Conservation (phyloP, 2,113 vertebrate species). For the Miniopterus natalensis region DNA sequence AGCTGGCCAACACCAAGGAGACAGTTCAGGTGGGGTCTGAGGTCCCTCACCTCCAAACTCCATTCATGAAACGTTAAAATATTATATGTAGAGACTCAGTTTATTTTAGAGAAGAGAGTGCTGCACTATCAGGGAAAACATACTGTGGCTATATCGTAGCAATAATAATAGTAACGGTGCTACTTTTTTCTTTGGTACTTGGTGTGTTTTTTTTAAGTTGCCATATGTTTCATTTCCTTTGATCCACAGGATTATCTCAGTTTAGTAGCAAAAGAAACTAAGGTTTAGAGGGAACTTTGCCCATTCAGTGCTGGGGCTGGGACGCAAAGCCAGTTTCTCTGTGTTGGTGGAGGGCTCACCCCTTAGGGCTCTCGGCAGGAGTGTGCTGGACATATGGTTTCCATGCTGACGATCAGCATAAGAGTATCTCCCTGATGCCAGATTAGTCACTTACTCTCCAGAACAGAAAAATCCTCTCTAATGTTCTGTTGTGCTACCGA, state of each 20-base stretch:
- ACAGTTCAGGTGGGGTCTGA: neutral
- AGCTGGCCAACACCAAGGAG: neutral
- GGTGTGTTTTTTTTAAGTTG: slow-evolving; percentile 1
- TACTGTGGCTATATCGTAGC: neutral
- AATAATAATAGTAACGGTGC: neutral
- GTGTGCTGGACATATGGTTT: neutral
- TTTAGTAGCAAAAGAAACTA: neutral
- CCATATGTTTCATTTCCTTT: neutral
- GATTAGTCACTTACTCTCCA: neutral
- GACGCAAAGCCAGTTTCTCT: neutral
- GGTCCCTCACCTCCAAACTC: neutral
- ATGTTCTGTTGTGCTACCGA: neutral
- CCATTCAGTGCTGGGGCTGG: neutral
- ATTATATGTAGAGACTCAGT: neutral
- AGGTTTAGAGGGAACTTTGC: slow-evolving; percentile 1
- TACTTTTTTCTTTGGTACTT: neutral
- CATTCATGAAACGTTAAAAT: slow-evolving; percentile 3
- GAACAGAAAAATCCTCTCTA: neutral
- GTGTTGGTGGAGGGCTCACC: neutral
- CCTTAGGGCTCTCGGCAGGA: neutral
- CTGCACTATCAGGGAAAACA: neutral
- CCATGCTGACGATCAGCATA: neutral
- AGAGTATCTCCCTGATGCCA: neutral
- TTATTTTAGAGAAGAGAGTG: neutral
- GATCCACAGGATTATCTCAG: neutral